Evolutionary conservation across 2,113 vertebrate species (phyloP).

Genomic region (Mirza zaza): DNA sequence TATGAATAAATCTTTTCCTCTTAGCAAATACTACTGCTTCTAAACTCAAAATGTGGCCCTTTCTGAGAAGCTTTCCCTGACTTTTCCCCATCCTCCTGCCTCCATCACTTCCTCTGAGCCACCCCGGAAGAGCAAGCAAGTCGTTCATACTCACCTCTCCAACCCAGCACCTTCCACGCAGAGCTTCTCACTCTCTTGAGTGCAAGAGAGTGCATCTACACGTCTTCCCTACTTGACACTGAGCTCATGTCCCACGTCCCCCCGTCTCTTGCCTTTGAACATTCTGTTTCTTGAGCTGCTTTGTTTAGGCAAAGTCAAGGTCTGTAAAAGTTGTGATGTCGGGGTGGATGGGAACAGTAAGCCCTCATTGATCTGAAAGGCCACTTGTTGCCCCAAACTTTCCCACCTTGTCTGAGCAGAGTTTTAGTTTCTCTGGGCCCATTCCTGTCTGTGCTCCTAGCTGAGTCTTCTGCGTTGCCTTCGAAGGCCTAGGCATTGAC

Average conservation of each 20-base stretch:
- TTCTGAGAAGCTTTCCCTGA: background rate
- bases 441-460: background rate
- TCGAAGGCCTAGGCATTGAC: background rate
- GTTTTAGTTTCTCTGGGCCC: background rate
- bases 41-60: background rate
- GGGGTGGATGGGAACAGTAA: background rate
- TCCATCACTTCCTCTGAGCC: background rate
- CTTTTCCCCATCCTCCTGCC: background rate
- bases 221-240: background rate
- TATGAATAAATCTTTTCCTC: background rate
- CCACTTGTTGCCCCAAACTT: background rate
- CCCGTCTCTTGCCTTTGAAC: background rate
- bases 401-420: background rate
- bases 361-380: background rate
- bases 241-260: background rate
- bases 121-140: background rate
- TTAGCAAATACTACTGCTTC: background rate
- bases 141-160: accelerated
- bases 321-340: background rate
- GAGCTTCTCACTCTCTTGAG: accelerated
- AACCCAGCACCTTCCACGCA: background rate
- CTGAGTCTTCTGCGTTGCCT: background rate
- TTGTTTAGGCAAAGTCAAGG: background rate
- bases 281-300: background rate
- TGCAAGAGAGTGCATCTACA: accelerated